phyloP scores from a whole-genome alignment of 2,888 invertebrate genomes.

The Alentia gelatinosa region DNA sequence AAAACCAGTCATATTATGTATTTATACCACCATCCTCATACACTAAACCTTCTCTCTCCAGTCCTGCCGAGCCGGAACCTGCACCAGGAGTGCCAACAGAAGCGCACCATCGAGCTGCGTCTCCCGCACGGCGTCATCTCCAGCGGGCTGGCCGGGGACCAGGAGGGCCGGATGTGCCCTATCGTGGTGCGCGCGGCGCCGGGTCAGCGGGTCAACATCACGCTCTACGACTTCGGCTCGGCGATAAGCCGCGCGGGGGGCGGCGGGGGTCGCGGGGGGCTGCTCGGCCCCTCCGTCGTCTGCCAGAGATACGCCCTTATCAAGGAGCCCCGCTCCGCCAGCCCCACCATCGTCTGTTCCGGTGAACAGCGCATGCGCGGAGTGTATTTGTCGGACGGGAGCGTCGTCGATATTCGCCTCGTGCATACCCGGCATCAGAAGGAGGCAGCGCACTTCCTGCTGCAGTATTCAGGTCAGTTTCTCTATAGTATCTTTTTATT shows the following conservation, averaged over 20 bases:
- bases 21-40: not conserved
- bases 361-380: constrained; percentile 5
- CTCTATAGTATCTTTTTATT: not conserved
- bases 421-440: not conserved
- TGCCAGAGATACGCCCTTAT: constrained; percentile 51
- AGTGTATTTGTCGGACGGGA: constrained; percentile 45
- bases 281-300: not conserved
- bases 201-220: constrained; percentile 52
- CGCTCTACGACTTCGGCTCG: constrained; percentile 46
- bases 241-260: not conserved
- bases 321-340: constrained; percentile 1
- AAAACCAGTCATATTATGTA: too few species aligned
- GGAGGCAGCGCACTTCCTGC: constrained; percentile 33
- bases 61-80: constrained; percentile 13
- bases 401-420: constrained; percentile 24
- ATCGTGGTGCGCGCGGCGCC: constrained; percentile 20
- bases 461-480: constrained; percentile 44
- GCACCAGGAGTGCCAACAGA: constrained; percentile 16
- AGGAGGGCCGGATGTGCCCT: not conserved
- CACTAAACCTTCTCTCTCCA: not conserved
- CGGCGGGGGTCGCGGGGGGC: not conserved
- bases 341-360: constrained; percentile 47
- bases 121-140: constrained; percentile 38
- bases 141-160: constrained; percentile 22
- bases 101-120: not conserved